Evolutionary conservation across 2,888 invertebrate genomes (phyloP).

Genomic region (Acronicta aceris): DNA sequence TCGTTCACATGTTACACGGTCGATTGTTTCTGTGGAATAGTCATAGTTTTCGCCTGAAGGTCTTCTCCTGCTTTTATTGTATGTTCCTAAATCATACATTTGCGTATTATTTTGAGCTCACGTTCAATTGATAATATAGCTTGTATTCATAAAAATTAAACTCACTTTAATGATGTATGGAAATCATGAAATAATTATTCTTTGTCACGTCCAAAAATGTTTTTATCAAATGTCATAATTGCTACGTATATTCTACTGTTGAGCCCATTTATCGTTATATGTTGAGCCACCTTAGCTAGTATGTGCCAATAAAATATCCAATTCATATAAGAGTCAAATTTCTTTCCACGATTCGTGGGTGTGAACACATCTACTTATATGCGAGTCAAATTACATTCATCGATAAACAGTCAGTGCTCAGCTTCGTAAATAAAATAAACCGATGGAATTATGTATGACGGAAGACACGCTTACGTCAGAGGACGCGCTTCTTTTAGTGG

Average conservation of each 20-base stretch:
- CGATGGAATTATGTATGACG: conserved; percentile 68
- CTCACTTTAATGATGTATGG: too few species aligned
- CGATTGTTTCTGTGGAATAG: conserved; percentile 69
- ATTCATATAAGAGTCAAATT: conserved; percentile 52
- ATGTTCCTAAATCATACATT: not conserved
- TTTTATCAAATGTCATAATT: not conserved
- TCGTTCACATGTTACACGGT: conserved; percentile 64
- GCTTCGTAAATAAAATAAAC: conserved; percentile 61
- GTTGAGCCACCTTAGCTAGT: conserved; percentile 25
- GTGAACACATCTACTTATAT: conserved; percentile 53
- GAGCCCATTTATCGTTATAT: conserved; percentile 11
- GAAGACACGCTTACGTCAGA: conserved; percentile 75
- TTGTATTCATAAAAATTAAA: too few species aligned
- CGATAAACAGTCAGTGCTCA: conserved; percentile 45
- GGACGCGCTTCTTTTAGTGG: conserved; percentile 69
- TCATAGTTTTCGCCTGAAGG: conserved; percentile 48
- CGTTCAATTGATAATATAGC: too few species aligned
- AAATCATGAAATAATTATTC: not conserved
- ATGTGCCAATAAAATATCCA: conserved; percentile 58
- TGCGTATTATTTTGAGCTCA: too few species aligned
- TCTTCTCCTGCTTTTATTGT: conserved; percentile 5
- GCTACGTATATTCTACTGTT: not conserved
- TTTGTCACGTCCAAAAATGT: not conserved
- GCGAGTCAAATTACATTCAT: conserved; percentile 68
- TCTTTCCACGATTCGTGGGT: conserved; percentile 53